phyloP scores from a whole-genome alignment of 1,140 invertebrate genomes.

The Pogonomyrmex californicus region DNA sequence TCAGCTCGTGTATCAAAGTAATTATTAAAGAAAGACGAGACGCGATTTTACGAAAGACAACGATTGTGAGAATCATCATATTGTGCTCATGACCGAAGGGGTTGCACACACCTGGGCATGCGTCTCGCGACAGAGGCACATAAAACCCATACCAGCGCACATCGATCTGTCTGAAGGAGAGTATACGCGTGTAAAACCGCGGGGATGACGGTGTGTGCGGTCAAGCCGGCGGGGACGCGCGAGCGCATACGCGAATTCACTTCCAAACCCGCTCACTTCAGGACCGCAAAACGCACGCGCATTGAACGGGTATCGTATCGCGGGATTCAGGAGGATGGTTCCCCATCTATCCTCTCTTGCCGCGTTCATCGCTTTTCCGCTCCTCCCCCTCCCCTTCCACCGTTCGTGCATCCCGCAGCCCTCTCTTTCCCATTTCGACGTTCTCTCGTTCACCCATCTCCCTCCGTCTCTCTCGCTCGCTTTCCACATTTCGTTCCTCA shows the following conservation, averaged over 20 bases:
- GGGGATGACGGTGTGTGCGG: constrained; percentile 64
- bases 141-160: constrained; percentile 61
- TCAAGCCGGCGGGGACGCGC: constrained; percentile 60
- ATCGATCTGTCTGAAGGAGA: constrained; percentile 54
- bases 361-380: background rate
- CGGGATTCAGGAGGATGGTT: constrained; percentile 51
- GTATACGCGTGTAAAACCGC: constrained; percentile 8
- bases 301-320: constrained; percentile 66
- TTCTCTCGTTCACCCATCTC: constrained; percentile 29
- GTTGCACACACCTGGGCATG: constrained; percentile 26
- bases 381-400: background rate
- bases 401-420: background rate
- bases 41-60: constrained; percentile 16
- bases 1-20: background rate
- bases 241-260: constrained; percentile 60
- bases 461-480: background rate
- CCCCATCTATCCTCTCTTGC: background rate
- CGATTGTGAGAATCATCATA: constrained; percentile 21
- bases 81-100: constrained; percentile 29
- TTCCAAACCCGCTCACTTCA: constrained; percentile 65
- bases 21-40: constrained; percentile 19
- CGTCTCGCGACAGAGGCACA: constrained; percentile 45
- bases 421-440: constrained; percentile 2
- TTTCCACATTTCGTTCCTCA: constrained; percentile 31
- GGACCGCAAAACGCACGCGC: constrained; percentile 76